A percentile compares a stretch with the other conserved stretches of the same genome.
Conservation (phyloP, 2,888 invertebrate genomes). For the Stegophylla sp. region DNA sequence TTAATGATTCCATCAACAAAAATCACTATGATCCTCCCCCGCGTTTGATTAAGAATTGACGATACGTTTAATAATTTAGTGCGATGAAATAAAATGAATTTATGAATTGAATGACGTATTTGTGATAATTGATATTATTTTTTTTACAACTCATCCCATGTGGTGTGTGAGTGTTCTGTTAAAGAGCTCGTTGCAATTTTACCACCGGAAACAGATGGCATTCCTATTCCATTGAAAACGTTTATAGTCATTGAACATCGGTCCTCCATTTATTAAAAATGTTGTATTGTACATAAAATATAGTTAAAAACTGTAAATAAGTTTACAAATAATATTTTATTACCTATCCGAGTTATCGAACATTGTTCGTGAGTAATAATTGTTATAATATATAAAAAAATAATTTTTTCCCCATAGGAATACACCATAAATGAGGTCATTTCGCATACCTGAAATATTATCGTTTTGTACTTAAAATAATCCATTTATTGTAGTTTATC, state of each 20-base stretch:
- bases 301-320: not conserved
- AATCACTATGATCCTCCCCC: too few species aligned
- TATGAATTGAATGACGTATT: too few species aligned
- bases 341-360: too few species aligned
- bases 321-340: too few species aligned
- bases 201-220: conserved; percentile 40
- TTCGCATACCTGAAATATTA: not conserved
- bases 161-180: conserved; percentile 9
- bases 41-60: too few species aligned
- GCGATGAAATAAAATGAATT: too few species aligned
- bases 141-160: not conserved
- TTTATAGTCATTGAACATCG: not conserved
- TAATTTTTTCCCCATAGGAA: conserved; percentile 6
- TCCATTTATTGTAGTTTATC: not conserved
- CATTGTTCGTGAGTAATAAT: too few species aligned
- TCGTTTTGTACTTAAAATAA: not conserved
- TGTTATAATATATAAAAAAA: too few species aligned
- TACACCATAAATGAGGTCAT: not conserved
- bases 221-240: conserved; percentile 8
- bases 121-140: conserved; percentile 21
- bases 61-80: not conserved
- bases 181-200: conserved; percentile 9
- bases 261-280: too few species aligned
- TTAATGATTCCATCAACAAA: too few species aligned
- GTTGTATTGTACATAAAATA: not conserved